phyloP scores from a whole-genome alignment of 1,140 invertebrate genomes.

The Lerema accius region DNA sequence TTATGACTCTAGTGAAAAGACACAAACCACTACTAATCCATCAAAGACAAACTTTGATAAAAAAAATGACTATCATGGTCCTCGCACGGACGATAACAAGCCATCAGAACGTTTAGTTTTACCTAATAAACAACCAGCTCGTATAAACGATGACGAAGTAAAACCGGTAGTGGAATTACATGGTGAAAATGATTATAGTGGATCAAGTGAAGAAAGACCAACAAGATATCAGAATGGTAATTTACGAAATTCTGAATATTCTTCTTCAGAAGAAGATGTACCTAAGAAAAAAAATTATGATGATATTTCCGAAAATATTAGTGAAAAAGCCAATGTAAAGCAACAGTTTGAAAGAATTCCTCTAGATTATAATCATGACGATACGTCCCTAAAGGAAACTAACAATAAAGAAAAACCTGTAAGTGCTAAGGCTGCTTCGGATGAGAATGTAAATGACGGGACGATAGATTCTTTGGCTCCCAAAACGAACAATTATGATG shows the following conservation, averaged over 20 bases:
- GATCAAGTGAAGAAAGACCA: constrained; percentile 48
- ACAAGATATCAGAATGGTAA: constrained; percentile 29
- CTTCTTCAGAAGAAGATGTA: constrained; percentile 38
- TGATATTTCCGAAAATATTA: constrained; percentile 26
- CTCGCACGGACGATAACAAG: neutral
- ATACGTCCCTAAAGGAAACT: constrained; percentile 41
- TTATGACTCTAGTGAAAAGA: neutral
- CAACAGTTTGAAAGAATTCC: constrained; percentile 80
- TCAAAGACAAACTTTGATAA: neutral
- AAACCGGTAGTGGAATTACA: constrained; percentile 72
- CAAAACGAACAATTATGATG: constrained; percentile 54
- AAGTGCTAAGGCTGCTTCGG: constrained; percentile 23
- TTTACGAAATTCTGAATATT: constrained; percentile 40
- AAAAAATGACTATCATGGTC: neutral
- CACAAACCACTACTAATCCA: neutral
- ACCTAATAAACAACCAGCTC: constrained; percentile 39
- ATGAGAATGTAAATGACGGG: constrained; percentile 45
- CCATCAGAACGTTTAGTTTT: constrained; percentile 1
- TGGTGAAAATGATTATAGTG: constrained; percentile 51
- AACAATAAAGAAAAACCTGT: constrained; percentile 33
- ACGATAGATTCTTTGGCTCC: constrained; percentile 48
- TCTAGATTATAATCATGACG: constrained; percentile 69
- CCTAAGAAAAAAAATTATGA: constrained; percentile 37
- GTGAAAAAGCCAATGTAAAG: constrained; percentile 59
- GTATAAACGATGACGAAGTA: constrained; percentile 63